Base-by-base conservation (phyloP, 2,797 vertebrate genomes). In the Macropodus opercularis region DNA sequence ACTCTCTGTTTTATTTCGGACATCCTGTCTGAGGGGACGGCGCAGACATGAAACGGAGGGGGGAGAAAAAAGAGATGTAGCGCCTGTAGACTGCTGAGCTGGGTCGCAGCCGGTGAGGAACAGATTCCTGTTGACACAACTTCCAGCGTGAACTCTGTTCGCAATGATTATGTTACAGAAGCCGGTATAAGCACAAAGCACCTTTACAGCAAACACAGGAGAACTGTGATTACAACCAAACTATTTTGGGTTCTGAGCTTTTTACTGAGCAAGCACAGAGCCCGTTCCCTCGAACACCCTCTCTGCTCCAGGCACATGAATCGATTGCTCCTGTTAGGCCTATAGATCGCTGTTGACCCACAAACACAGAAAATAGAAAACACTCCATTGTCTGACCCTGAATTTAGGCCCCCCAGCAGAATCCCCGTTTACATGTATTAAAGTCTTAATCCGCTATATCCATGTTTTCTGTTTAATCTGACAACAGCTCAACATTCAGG, bases 301-400 rank as follows among this genome's bases (percentile, higher is more conserved):
- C 64, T 63, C 50, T 58, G 57, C 60, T 65, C 38, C 38, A 56
- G 48, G 5, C 50, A 71, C 78, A 50, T 54, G 26, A 36, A 91
- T 82, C 86, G 87, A 92, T 89, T 89, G 84, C 40, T 54, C 56
- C 48, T 65, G 47, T 49, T 62, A 61, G 77, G 60, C 55, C 61
- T 70, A 86, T 89, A 85, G 81, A 90, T 88, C 79, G 68, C 59
- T 65, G 81, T 55, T 86, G 88, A 87, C 87, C 87, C 84, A 90
- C 72, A 85, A 88, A 83, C 78, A 83, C 66, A 72, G 34, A 42
- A 65, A 79, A 67, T 64, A 52, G 60, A 73, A 71, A 66, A 43
- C 46, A 55, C 54, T 53, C 11, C 50, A 56, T 60, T 52, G 43
- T n/a, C 72, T 66, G 74, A 77, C 77, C 50, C 57, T 53, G 58